A percentile compares a stretch with the other conserved stretches of the same genome.
phyloP scores from a whole-genome alignment of 2,888 invertebrate species.

The Baccha elongata region DNA sequence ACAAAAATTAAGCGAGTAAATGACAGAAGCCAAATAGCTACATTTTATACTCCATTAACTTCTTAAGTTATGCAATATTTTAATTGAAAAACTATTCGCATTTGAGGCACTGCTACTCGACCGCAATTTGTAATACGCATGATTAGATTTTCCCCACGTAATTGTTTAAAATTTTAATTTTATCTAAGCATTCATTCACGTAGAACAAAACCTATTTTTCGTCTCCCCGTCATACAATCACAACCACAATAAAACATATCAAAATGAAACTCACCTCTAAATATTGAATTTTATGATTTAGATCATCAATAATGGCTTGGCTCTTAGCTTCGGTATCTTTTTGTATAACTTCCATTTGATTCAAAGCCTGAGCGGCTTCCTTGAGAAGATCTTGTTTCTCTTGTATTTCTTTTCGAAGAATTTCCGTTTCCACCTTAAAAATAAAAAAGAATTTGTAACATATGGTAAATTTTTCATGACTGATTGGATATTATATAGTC shows the following conservation, averaged over 20 bases:
- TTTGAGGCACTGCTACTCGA: conserved; percentile 10
- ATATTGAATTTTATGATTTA: conserved; percentile 80
- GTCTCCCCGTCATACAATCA: neutral
- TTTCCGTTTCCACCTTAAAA: conserved; percentile 88
- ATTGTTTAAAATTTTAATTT: conserved; percentile 6
- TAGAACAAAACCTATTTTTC: conserved; percentile 52
- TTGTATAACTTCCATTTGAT: conserved; percentile 87
- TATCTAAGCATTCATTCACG: conserved; percentile 26
- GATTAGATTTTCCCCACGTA: conserved; percentile 42
- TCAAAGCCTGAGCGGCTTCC: conserved; percentile 92
- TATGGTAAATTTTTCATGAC: conserved; percentile 24
- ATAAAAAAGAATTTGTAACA: conserved; percentile 72
- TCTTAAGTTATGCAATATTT: neutral
- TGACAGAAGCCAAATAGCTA: too few species aligned
- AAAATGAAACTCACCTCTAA: conserved; percentile 77
- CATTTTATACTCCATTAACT: conserved; percentile 13
- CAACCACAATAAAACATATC: neutral
- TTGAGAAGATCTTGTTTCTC: conserved; percentile 93
- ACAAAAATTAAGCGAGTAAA: too few species aligned
- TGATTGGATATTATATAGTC: conserved; percentile 31
- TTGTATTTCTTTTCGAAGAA: conserved; percentile 88
- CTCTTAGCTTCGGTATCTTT: conserved; percentile 82
- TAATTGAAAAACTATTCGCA: neutral
- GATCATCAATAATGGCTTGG: conserved; percentile 79
- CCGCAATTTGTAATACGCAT: conserved; percentile 42